phyloP scores from a whole-genome alignment of 1,140 invertebrate species.

The Drosophila kikkawai region DNA sequence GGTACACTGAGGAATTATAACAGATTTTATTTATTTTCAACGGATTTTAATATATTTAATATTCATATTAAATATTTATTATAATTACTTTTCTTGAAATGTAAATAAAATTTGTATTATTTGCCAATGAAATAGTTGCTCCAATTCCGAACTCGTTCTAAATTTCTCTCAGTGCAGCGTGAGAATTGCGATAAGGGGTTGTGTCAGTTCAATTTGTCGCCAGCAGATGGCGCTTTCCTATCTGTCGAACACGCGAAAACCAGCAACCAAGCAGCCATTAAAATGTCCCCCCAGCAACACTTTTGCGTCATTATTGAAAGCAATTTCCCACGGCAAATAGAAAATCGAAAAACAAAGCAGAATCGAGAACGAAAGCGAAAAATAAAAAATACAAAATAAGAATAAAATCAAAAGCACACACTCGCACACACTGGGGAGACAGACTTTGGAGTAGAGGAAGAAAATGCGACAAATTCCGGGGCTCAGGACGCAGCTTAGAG shows the following conservation, averaged over 20 bases:
- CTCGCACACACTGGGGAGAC: neutral
- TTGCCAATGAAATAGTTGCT: neutral
- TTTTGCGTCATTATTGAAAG: conserved; percentile 63
- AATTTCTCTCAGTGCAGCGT: conserved; percentile 14
- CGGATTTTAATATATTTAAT: neutral
- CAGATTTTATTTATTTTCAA: neutral
- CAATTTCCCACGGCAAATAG: conserved; percentile 55
- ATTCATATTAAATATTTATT: neutral
- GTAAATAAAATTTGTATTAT: too few species aligned
- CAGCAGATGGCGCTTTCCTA: conserved; percentile 31
- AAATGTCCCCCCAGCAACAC: conserved; percentile 56
- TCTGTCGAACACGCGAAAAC: conserved; percentile 31
- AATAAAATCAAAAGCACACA: conserved; percentile 33
- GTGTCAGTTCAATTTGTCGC: conserved; percentile 38
- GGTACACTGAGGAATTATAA: neutral
- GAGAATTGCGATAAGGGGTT: conserved; percentile 30
- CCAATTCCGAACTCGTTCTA: fast-evolving
- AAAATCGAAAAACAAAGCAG: conserved; percentile 56
- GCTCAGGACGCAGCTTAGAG: conserved; percentile 59
- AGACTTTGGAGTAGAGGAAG: conserved; percentile 1
- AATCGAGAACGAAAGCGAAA: conserved; percentile 32
- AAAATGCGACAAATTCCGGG: conserved; percentile 65
- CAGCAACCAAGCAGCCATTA: conserved; percentile 36
- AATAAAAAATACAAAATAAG: conserved; percentile 35
- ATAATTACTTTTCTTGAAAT: neutral